Evolutionary conservation across 2,888 invertebrate species (phyloP).

Genomic region (Drosophila neotestacea): DNA sequence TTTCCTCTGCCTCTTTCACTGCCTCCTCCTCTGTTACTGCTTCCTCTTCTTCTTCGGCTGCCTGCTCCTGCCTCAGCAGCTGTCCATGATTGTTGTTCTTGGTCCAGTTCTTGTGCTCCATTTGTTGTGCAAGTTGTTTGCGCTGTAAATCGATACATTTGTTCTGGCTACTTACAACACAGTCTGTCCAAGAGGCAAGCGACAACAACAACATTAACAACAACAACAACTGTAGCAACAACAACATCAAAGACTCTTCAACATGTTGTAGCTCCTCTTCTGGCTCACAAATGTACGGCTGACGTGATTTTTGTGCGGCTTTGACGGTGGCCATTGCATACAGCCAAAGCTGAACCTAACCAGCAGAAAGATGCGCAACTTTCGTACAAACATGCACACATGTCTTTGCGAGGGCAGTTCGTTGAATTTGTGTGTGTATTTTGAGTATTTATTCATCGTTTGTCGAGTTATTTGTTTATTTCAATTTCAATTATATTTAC

Average conservation of each 20-base stretch:
- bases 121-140: constrained; percentile 74
- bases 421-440: neutral
- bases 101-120: constrained; percentile 72
- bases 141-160: constrained; percentile 79
- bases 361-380: constrained; percentile 24
- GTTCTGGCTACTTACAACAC: constrained; percentile 71
- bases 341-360: constrained; percentile 49
- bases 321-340: constrained; percentile 76
- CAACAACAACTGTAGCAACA: constrained; percentile 18
- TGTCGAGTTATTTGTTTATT: neutral
- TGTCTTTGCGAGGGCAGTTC: constrained; percentile 4
- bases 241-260: constrained; percentile 45
- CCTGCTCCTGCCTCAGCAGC: neutral
- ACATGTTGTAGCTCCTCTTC: constrained; percentile 42
- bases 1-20: neutral
- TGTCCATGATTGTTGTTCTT: constrained; percentile 26
- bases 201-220: constrained; percentile 21
- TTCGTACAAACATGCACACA: neutral
- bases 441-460: constrained; percentile 2
- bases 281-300: constrained; percentile 59
- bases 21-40: neutral
- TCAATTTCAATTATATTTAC: neutral
- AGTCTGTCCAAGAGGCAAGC: constrained; percentile 28
- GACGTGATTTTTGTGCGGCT: constrained; percentile 74
- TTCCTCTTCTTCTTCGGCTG: neutral